Conservation (phyloP, 2,113 vertebrate species). For the Gavialis gangeticus region DNA sequence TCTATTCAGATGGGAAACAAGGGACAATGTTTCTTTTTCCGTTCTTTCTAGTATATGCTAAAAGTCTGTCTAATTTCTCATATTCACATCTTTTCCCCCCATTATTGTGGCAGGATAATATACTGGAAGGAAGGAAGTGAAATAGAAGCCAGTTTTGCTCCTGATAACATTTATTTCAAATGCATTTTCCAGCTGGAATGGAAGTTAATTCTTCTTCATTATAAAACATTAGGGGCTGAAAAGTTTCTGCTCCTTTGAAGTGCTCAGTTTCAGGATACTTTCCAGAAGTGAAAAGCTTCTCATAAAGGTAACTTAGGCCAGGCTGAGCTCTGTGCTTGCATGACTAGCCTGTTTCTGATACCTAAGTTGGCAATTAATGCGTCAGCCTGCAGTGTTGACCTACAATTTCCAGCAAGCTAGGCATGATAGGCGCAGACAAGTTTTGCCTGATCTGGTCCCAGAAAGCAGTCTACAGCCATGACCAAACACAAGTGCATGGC, state of each 20-base stretch:
- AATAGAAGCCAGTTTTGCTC: neutral
- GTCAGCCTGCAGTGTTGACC: too few species aligned
- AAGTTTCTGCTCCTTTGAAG: neutral
- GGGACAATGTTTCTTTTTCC: neutral
- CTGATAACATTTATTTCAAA: neutral
- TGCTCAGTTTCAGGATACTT: neutral
- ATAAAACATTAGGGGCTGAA: neutral
- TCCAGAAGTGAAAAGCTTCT: too few species aligned
- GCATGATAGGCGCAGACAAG: too few species aligned
- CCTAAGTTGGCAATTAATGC: too few species aligned
- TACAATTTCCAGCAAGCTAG: too few species aligned
- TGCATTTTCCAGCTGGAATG: neutral
- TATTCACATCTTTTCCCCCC: neutral
- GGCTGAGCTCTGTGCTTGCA: too few species aligned
- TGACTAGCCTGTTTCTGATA: too few species aligned
- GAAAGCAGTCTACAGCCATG: too few species aligned
- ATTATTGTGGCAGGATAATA: accelerated
- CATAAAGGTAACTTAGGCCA: too few species aligned
- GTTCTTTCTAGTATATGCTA: neutral
- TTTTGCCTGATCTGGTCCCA: too few species aligned
- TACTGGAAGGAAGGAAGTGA: accelerated
- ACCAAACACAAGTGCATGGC: too few species aligned
- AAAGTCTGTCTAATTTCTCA: neutral
- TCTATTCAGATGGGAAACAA: neutral
- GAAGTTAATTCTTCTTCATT: neutral